phyloP scores from a whole-genome alignment of 2,113 vertebrate species.

The Vimba vimba region DNA sequence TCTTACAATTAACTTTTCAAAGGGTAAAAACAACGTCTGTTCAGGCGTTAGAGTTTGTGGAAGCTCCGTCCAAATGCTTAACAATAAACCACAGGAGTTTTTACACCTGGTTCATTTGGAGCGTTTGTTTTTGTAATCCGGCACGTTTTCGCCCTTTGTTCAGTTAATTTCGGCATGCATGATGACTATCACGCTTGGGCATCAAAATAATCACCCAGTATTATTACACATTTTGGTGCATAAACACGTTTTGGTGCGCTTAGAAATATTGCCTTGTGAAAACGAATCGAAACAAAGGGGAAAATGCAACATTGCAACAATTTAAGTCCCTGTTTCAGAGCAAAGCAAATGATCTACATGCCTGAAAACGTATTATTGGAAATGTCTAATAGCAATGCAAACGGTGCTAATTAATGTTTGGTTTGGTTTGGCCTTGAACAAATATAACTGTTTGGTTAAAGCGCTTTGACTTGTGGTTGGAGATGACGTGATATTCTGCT shows the following conservation, averaged over 20 bases:
- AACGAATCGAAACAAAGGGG: too few relatives aligned
- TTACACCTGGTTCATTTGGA: background rate
- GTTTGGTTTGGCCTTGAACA: background rate
- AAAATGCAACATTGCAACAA: background rate
- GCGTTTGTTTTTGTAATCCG: background rate
- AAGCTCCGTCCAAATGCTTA: background rate
- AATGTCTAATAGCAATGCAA: background rate
- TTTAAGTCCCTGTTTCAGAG: background rate
- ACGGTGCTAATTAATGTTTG: background rate
- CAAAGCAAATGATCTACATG: background rate
- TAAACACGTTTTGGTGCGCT: too few relatives aligned
- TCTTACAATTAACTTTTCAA: slow-evolving; percentile 1
- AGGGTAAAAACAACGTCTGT: background rate
- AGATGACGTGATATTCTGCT: background rate
- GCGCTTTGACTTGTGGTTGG: background rate
- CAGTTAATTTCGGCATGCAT: background rate
- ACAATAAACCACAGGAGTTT: background rate
- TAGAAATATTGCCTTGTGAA: too few relatives aligned
- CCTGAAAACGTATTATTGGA: background rate
- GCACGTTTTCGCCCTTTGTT: background rate
- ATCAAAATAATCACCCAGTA: background rate
- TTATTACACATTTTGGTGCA: background rate
- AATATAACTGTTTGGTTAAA: too few relatives aligned
- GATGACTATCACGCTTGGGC: background rate
- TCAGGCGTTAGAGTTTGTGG: background rate